A percentile compares a stretch with the other conserved stretches of the same genome.
These are phyloP conservation scores for Melanotaenia trifasciata DNA, from an alignment of 2,797 vertebrate species.

Conservation along the genomic window DNA sequence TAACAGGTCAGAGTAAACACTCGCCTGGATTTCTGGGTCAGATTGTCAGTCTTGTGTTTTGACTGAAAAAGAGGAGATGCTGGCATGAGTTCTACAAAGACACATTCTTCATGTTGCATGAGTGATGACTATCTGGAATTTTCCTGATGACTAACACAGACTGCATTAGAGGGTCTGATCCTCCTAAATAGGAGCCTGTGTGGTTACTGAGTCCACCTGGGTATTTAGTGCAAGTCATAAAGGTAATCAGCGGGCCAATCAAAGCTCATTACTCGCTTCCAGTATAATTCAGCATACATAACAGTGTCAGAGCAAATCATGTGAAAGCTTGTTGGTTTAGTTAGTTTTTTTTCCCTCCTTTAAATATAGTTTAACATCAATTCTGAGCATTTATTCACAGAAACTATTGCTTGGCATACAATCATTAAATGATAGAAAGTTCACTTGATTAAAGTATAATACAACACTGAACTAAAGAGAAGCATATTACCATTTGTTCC, in stretches of 20 bases:
- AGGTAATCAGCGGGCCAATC: conserved; percentile 52
- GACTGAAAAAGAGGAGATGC: conserved; percentile 47
- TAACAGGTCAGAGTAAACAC: conserved; percentile 46
- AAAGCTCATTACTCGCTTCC: conserved; percentile 26
- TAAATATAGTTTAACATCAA: conserved; percentile 8
- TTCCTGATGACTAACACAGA: conserved; percentile 71
- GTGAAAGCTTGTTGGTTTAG: conserved; percentile 9
- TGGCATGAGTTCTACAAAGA: conserved; percentile 30
- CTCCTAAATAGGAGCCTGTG: conserved; percentile 39
- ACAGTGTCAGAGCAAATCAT: conserved; percentile 34
- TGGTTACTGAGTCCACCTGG: conserved; percentile 54
- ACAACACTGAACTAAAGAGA: conserved; percentile 40
- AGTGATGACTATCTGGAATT: conserved; percentile 64
- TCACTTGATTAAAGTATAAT: not conserved
- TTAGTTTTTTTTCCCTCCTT: not conserved
- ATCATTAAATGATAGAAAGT: conserved; percentile 34
- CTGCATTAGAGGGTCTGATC: conserved; percentile 47
- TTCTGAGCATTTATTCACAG: conserved; percentile 12
- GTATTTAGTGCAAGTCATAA: conserved; percentile 54
- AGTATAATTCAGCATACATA: conserved; percentile 25
- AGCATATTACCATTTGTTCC: conserved; percentile 47
- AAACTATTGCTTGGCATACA: conserved; percentile 1
- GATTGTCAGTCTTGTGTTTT: conserved; percentile 53
- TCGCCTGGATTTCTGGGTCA: conserved; percentile 66
- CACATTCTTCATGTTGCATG: conserved; percentile 43